Evolutionary conservation across 2,888 invertebrate genomes (phyloP), one percentile per base, ranked within the genome.

Genomic region (Nomada hirtipes): DNA sequence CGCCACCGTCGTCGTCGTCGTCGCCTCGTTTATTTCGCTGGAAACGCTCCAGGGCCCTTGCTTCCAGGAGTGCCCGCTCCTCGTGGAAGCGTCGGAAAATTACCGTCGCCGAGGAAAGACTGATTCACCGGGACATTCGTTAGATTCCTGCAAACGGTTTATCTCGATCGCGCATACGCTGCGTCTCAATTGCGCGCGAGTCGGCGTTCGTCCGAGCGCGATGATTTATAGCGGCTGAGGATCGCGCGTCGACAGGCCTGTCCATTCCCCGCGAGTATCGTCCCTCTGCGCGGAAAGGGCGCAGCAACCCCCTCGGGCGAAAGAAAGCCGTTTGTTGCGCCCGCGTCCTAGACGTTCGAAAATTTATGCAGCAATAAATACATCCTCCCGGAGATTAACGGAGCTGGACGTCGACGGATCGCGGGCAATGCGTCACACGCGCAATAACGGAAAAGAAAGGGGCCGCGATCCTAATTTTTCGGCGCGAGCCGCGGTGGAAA

Each of bases 21-120:
- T 89, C 88, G 86, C 89, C 89, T 88, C 87, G 86, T 85, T 85
- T 83, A 4, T 7, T 29, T 29, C 29, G 29, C 29, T 29, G 29
- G 29, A 7, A 29, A 29, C 29, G 29, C 29, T 0, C 29, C 23
- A 23, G 23, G 23, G 23, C 23, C 23, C 23, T 23, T 23, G 29
- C 29, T 4, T 29, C 29, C 29, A 29, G 29, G 29, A 29, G 29
- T 7, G 29, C 86, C 82, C 84, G 78, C 85, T 86, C 84, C 85
- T 91, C 90, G 92, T 90, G 91, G 91, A 92, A 91, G 91, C 92
- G 0, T 91, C 90, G 91, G 92, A 92, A 92, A 92, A 92, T 92
- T 92, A 92, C 85, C 86, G 84, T 88, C 85, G 87, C 60, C 29
- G 29, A 7, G 29, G 29, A 29, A 29, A 4, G 7, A 7, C 29